phyloP scores from a whole-genome alignment of 2,797 vertebrate genomes.

The Squalus acanthias region DNA sequence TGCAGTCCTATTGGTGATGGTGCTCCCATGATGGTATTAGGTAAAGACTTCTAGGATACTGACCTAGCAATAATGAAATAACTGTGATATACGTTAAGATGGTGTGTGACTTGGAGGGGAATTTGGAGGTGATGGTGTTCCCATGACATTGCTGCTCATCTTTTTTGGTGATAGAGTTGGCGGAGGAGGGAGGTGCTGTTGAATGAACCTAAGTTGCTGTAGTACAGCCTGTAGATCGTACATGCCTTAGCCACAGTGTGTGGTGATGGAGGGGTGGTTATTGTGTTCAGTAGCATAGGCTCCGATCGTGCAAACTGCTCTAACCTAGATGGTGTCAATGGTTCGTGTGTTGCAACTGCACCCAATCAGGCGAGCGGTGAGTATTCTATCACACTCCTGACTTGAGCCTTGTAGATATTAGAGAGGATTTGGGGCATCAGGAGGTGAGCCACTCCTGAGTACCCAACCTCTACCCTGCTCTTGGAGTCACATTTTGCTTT shows the following conservation, averaged over 20 bases:
- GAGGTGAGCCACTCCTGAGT: background rate
- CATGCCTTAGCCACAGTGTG: background rate
- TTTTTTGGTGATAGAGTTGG: background rate
- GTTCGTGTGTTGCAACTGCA: background rate
- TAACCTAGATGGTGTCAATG: background rate
- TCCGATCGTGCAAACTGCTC: background rate
- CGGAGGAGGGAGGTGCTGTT: background rate
- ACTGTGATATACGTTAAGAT: background rate
- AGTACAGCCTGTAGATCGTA: background rate
- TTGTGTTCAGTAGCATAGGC: background rate
- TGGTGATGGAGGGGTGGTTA: background rate
- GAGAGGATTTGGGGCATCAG: background rate
- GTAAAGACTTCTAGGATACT: background rate
- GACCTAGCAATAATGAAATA: background rate
- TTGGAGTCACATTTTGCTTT: background rate
- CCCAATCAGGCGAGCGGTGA: background rate
- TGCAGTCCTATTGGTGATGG: background rate
- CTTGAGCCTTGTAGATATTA: background rate
- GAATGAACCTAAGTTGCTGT: background rate
- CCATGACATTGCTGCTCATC: background rate
- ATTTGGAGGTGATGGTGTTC: background rate
- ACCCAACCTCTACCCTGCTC: background rate
- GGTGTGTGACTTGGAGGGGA: background rate
- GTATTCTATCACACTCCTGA: background rate
- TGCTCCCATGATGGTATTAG: background rate